Evolutionary conservation across 2,888 invertebrate species (phyloP).

Genomic region (Hydrotaea cyrtoneurina): DNA sequence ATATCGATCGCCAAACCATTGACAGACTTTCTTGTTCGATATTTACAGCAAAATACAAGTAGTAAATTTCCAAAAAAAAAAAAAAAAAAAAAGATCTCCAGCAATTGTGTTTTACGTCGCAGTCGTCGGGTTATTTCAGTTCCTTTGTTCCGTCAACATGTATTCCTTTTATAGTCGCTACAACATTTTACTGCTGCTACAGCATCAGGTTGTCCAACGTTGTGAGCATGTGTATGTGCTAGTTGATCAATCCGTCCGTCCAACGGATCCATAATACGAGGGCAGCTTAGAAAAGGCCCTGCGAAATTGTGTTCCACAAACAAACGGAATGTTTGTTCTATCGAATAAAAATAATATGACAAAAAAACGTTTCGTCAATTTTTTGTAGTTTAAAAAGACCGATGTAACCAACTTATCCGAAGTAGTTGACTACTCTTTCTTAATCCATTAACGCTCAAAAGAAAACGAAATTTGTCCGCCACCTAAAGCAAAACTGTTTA

Average conservation of each 20-base stretch:
- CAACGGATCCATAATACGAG: background rate
- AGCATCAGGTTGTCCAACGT: background rate
- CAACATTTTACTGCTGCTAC: slow-evolving; percentile 19
- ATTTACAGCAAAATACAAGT: background rate
- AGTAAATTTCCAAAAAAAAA: background rate
- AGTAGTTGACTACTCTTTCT: too few relatives aligned
- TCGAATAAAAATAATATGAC: too few relatives aligned
- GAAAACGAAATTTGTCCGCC: too few relatives aligned
- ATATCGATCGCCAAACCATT: background rate
- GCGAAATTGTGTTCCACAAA: too few relatives aligned
- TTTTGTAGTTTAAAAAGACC: too few relatives aligned
- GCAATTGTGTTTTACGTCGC: slow-evolving; percentile 4
- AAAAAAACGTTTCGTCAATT: too few relatives aligned
- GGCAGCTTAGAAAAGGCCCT: background rate
- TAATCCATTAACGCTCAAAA: too few relatives aligned
- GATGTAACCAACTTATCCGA: too few relatives aligned
- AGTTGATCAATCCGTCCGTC: background rate
- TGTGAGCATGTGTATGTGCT: background rate
- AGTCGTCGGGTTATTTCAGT: background rate
- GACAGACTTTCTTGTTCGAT: background rate
- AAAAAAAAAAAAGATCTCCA: background rate
- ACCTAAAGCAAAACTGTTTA: too few relatives aligned
- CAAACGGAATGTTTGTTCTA: too few relatives aligned
- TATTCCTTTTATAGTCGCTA: slow-evolving; percentile 28
- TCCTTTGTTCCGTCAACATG: slow-evolving; percentile 32